These are phyloP conservation scores for Iselma pallidipennis DNA, from an alignment of 2,888 invertebrate species.

Conservation along the genomic window DNA sequence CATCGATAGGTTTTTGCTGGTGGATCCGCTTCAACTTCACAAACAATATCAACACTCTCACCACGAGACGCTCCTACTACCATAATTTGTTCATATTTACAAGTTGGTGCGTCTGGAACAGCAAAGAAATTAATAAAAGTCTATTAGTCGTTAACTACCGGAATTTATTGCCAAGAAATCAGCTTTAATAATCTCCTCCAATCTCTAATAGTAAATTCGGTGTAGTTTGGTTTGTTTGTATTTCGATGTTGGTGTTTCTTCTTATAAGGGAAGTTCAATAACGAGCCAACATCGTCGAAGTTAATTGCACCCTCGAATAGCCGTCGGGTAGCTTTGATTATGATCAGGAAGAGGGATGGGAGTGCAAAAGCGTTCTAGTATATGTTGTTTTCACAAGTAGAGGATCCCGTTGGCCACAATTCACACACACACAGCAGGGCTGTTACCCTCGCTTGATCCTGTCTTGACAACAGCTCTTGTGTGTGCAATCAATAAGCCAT, in stretches of 20 bases:
- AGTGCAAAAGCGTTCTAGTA: too few species aligned
- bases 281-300: constrained; percentile 23
- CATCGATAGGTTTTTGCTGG: constrained; percentile 88
- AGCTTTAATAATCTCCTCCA: neutral
- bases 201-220: constrained; percentile 16
- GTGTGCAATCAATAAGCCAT: constrained; percentile 31
- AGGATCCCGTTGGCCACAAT: constrained; percentile 7
- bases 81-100: constrained; percentile 73
- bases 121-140: neutral
- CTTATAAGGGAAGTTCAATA: constrained; percentile 27
- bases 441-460: constrained; percentile 9
- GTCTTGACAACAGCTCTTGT: constrained; percentile 18
- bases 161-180: neutral
- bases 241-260: constrained; percentile 25
- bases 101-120: constrained; percentile 79
- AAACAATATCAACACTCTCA: constrained; percentile 83
- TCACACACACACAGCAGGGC: constrained; percentile 14
- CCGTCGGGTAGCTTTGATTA: constrained; percentile 29
- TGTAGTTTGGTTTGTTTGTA: constrained; percentile 25
- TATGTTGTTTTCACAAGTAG: neutral
- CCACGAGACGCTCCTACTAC: constrained; percentile 88
- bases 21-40: constrained; percentile 91
- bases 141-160: neutral
- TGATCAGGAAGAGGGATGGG: constrained; percentile 29
- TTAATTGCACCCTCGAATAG: constrained; percentile 26